phyloP scores from a whole-genome alignment of 2,797 vertebrate genomes.

The Diceros bicornis region DNA sequence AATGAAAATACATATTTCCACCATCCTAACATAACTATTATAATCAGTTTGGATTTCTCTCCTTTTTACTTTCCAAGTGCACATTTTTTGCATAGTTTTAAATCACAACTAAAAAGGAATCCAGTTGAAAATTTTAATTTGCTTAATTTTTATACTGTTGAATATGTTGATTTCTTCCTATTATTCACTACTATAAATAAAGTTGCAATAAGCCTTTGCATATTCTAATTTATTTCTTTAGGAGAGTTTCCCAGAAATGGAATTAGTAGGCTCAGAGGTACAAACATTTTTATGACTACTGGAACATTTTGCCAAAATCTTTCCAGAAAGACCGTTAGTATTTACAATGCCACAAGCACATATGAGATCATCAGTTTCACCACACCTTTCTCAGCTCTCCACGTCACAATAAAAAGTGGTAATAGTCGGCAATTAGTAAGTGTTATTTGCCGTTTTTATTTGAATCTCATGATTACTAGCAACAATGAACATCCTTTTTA shows the following conservation, averaged over 20 bases:
- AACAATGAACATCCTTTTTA: neutral
- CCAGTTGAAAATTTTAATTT: neutral
- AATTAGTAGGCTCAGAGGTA: neutral
- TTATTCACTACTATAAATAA: slow-evolving; percentile 33
- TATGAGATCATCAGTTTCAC: neutral
- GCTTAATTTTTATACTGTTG: slow-evolving; percentile 36
- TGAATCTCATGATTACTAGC: slow-evolving; percentile 25
- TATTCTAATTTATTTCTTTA: slow-evolving; percentile 33
- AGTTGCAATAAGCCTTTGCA: slow-evolving; percentile 8
- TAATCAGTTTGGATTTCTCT: neutral
- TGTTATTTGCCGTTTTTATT: neutral
- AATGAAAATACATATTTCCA: neutral
- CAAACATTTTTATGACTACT: slow-evolving; percentile 25
- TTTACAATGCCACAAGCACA: slow-evolving; percentile 2
- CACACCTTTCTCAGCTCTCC: neutral
- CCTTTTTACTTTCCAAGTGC: neutral
- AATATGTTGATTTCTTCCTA: slow-evolving; percentile 9
- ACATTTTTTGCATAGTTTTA: slow-evolving; percentile 48
- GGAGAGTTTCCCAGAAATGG: slow-evolving; percentile 1
- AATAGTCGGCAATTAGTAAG: neutral
- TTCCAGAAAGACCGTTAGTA: neutral
- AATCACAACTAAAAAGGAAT: slow-evolving; percentile 55
- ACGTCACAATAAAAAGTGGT: neutral
- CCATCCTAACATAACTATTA: neutral
- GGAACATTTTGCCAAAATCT: slow-evolving; percentile 23